A percentile compares a stretch with the other conserved stretches of the same genome.
These are phyloP conservation scores for Troilus luridus DNA, from an alignment of 2,888 invertebrate genomes.

Conservation along the genomic window DNA sequence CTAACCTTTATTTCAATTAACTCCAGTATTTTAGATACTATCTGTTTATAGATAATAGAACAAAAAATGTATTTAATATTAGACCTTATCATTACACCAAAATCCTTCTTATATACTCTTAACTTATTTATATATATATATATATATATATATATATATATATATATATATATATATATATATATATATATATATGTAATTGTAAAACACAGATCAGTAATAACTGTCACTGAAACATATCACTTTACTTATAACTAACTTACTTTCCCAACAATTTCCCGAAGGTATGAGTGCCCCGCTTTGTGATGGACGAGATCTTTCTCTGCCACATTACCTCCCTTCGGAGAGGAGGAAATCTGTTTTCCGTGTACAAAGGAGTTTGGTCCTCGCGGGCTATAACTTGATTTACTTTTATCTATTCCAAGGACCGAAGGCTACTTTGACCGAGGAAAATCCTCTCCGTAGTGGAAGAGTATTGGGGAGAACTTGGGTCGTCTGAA, in stretches of 20 bases:
- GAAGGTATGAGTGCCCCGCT: not conserved
- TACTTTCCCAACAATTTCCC: not conserved
- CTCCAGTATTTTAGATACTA: no score
- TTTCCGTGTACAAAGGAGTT: not conserved
- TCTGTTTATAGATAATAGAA: no score
- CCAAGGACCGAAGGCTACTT: not conserved
- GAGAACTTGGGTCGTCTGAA: not conserved
- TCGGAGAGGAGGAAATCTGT: not conserved
- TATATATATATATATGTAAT: no score
- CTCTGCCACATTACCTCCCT: not conserved
- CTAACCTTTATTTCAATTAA: no score
- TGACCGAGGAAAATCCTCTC: not conserved
- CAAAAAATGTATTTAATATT: no score
- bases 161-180: no score
- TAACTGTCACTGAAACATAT: not conserved
- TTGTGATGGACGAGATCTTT: not conserved
- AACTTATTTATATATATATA: no score
- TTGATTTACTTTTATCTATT: conserved; percentile 36
- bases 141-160: no score
- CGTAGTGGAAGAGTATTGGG: not conserved
- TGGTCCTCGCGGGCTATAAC: not conserved
- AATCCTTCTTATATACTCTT: no score
- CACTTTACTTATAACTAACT: not conserved
- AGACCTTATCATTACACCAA: no score
- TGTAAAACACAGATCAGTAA: not conserved